These are phyloP conservation scores for Engraulis encrasicolus DNA, from an alignment of 2,113 vertebrate genomes.

Conservation along the genomic window DNA sequence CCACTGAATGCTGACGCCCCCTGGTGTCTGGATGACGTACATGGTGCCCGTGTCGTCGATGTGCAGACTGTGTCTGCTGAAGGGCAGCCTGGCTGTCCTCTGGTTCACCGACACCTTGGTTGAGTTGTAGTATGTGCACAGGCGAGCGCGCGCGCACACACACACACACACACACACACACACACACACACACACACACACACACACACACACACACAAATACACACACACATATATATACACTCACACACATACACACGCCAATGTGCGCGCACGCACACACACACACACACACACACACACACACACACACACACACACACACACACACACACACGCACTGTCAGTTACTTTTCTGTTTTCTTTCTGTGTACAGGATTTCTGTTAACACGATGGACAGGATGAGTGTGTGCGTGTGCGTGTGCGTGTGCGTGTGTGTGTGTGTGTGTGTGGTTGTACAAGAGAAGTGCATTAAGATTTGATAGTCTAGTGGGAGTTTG, in stretches of 20 bases:
- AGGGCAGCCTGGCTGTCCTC: constrained; percentile 82
- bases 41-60: constrained; percentile 94
- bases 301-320: no score
- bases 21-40: constrained; percentile 89
- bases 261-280: background rate
- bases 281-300: background rate
- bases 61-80: constrained; percentile 82
- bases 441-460: background rate
- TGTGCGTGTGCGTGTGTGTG: background rate
- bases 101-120: constrained; percentile 91
- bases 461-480: no score
- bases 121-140: no score
- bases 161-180: background rate
- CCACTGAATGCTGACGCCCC: constrained; percentile 92
- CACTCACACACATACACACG: no score
- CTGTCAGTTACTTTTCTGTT: no score
- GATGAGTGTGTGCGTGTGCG: background rate
- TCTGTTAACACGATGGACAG: no score
- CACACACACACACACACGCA: no score
- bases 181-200: background rate
- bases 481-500: background rate
- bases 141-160: background rate
- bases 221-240: background rate
- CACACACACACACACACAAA: no score
- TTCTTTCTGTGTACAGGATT: no score